Conservation (phyloP, 2,797 vertebrate species). For the Crocodylus rhombifer region DNA sequence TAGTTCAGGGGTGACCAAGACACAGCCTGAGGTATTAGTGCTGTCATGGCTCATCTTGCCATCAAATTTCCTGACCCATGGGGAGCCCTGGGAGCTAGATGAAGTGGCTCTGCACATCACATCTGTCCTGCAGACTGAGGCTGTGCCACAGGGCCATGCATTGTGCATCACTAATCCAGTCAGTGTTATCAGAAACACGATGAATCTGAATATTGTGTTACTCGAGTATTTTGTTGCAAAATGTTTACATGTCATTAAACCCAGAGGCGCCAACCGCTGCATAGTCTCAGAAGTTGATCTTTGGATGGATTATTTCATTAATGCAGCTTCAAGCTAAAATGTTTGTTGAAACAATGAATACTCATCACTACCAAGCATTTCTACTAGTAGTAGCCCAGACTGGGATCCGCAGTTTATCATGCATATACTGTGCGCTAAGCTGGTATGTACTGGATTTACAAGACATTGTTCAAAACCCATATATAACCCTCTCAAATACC, state of each 20-base stretch:
- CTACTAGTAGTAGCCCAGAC: background rate
- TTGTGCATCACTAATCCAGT: background rate
- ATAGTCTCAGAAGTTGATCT: background rate
- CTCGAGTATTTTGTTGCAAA: background rate
- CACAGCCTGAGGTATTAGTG: no score
- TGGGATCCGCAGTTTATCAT: background rate
- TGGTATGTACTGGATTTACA: background rate
- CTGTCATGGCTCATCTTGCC: background rate
- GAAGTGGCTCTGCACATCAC: no score
- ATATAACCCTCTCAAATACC: background rate
- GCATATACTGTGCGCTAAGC: background rate
- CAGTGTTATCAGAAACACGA: background rate
- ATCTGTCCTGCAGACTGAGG: no score
- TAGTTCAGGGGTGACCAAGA: no score
- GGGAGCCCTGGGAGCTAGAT: background rate
- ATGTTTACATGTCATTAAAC: background rate
- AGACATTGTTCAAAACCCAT: background rate
- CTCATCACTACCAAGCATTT: background rate
- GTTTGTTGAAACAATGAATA: background rate
- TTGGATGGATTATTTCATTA: background rate
- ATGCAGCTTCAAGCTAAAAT: background rate
- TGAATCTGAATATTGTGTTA: background rate
- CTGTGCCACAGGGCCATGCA: no score
- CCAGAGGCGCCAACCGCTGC: background rate
- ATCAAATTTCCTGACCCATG: background rate